A percentile compares a stretch with the other conserved stretches of the same genome.
phyloP scores from a whole-genome alignment of 2,113 vertebrate species.

The Corythaixoides concolor region DNA sequence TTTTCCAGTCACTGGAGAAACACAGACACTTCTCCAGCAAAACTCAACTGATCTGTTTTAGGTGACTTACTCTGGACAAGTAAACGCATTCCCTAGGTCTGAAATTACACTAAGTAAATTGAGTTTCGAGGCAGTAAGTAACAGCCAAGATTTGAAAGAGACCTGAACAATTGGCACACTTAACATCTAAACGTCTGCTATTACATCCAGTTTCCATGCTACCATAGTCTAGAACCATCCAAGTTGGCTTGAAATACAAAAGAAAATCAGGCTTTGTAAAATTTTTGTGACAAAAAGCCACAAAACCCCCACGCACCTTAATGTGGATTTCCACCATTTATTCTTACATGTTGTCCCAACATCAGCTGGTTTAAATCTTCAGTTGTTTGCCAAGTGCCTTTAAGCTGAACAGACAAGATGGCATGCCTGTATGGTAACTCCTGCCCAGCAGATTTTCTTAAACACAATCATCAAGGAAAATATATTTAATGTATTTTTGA shows the following conservation, averaged over 20 bases:
- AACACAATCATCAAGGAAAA: not conserved
- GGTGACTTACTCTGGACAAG: not conserved
- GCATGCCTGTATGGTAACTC: not conserved
- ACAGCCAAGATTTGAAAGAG: not conserved
- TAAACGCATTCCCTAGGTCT: rapidly evolving
- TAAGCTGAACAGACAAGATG: not conserved
- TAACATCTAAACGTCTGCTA: not conserved
- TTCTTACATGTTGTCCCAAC: not conserved
- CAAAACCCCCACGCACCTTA: rapidly evolving
- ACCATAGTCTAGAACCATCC: not conserved
- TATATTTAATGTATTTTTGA: not conserved
- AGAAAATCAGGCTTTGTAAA: not conserved
- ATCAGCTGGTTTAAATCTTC: not conserved
- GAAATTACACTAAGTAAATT: not conserved
- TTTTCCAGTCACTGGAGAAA: not conserved
- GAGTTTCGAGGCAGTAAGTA: not conserved
- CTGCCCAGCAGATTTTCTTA: not conserved
- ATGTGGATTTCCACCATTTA: not conserved
- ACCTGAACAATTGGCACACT: too few relatives aligned
- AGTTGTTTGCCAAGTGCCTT: not conserved
- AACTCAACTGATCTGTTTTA: not conserved
- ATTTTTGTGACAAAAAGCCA: not conserved
- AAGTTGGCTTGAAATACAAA: not conserved
- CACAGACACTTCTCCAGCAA: not conserved
- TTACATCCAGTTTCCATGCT: not conserved